Conservation (phyloP, 2,113 vertebrate species). For the Aramus guarauna region DNA sequence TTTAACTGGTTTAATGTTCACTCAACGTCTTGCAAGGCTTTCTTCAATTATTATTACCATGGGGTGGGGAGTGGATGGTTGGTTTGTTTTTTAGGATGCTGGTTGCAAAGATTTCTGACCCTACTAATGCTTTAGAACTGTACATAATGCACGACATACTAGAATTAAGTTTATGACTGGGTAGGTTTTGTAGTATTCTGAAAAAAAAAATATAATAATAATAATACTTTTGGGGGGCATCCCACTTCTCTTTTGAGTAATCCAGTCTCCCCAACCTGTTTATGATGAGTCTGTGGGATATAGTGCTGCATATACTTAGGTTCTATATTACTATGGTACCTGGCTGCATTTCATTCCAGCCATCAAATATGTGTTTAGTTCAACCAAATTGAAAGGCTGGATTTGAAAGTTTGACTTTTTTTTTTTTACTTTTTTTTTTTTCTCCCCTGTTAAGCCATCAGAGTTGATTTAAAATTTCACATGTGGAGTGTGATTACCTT, state of each 20-base stretch:
- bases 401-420: not conserved
- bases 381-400: not conserved
- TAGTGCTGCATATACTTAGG: not conserved
- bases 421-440: not conserved
- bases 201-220: not conserved
- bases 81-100: not conserved
- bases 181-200: not conserved
- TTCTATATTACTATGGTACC: not conserved
- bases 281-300: not conserved
- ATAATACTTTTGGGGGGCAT: rapidly evolving
- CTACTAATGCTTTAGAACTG: not conserved
- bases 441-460: not conserved
- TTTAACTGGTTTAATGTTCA: not conserved
- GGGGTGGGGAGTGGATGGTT: rapidly evolving
- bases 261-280: not conserved
- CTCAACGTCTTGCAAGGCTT: not conserved
- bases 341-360: not conserved
- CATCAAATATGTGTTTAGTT: not conserved
- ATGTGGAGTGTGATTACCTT: not conserved
- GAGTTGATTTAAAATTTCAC: not conserved
- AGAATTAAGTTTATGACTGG: not conserved
- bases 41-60: rapidly evolving
- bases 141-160: rapidly evolving
- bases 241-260: not conserved
- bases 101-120: not conserved